Evolutionary conservation across 1,140 invertebrate species (phyloP).

Genomic region (Lepidurus arcticus): DNA sequence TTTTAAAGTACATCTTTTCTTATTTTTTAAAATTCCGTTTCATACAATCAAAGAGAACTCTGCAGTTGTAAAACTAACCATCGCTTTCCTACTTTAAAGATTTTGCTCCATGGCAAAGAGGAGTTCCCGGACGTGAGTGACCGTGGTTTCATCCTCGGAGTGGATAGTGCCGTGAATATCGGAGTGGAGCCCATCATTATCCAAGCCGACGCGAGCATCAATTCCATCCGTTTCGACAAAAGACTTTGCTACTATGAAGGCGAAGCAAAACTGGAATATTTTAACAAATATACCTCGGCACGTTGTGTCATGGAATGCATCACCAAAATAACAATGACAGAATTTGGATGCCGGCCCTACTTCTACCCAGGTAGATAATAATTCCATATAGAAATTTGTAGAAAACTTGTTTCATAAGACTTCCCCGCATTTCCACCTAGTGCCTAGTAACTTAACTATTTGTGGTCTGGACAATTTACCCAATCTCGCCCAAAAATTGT

Average conservation of each 20-base stretch:
- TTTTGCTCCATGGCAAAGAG: conserved; percentile 8
- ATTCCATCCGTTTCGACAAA: background rate
- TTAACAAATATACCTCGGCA: background rate
- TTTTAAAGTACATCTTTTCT: conserved; percentile 20
- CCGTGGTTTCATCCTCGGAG: conserved; percentile 15
- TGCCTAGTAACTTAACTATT: background rate
- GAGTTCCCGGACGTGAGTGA: conserved; percentile 24
- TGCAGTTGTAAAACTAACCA: too few relatives aligned
- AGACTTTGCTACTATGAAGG: conserved; percentile 1
- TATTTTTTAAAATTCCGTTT: too few relatives aligned
- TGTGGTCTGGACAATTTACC: background rate
- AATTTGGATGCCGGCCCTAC: conserved; percentile 16
- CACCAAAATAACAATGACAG: background rate
- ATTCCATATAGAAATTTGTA: background rate
- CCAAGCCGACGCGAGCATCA: background rate
- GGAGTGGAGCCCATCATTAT: conserved; percentile 18
- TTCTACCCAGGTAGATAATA: conserved; percentile 22
- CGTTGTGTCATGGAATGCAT: conserved; percentile 23
- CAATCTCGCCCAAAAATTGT: background rate
- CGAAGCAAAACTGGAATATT: background rate
- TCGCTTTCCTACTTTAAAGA: background rate
- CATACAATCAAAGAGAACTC: too few relatives aligned
- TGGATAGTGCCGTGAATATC: background rate
- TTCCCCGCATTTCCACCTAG: background rate
- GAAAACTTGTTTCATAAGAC: too few relatives aligned